Evolutionary conservation across 2,113 vertebrate species (phyloP), one percentile per base, ranked within the genome.

Genomic region (Glareola pratincola): DNA sequence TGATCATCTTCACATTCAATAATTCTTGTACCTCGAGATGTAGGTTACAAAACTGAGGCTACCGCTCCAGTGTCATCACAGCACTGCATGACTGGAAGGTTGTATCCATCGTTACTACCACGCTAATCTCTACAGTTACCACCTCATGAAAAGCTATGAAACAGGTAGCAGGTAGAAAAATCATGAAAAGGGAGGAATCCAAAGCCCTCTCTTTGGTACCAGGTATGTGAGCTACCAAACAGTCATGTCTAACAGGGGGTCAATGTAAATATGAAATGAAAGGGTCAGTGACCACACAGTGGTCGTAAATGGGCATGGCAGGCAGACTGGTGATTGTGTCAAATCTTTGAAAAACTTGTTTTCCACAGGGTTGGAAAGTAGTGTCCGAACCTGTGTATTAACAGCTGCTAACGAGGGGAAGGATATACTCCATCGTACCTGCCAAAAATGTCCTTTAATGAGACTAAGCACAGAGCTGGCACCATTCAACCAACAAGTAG

Each of bases 281-380:
- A 43, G 12, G 3, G 27, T 13, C 13, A 20, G 0, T 14, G 29
- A 68, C 32, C 14, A 37, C 27, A 29, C 0, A 27, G 6, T 20
- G 12, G 6, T 62, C 32, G 36, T 22, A 50, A 4, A 9, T 2
- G 22, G 29, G 22, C 22, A 69, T 4, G 15, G 56, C 29, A 67
- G 27, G 27, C 2, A 4, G 34, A 45, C 4, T 2, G 5, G 8
- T 5, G 56, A n/a, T 16, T 34, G 10, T 14, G 29, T 6, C n/a
- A 62, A 50, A 13, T 23, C 29, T 53, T 21, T 32, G 56, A 69
- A 37, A 34, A 59, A 57, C 6, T 10, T 26, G 2, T n/a, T 71
- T 11, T 59, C 68, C 29, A 50, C 9, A 32, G 45, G 23, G n/a
- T 8, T 74, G 59, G 39, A 80, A 69, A 72, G 47, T 32, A n/a